These are phyloP conservation scores for Nomada fucata DNA, from an alignment of 2,888 invertebrate species.

Conservation along the genomic window DNA sequence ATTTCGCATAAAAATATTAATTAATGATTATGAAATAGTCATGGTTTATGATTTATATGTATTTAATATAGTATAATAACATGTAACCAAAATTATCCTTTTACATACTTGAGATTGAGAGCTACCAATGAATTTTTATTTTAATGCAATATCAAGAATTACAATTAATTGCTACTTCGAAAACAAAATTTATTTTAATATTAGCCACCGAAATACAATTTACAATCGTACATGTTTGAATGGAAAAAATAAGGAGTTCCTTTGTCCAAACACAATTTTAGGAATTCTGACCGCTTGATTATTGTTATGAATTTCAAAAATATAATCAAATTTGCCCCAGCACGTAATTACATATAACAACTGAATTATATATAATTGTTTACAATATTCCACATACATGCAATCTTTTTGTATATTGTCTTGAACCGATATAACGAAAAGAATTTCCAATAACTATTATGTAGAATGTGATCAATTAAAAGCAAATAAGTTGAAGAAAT, in stretches of 20 bases:
- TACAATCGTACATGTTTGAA: not conserved
- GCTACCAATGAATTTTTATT: not conserved
- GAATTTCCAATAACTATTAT: not conserved
- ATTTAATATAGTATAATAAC: not conserved
- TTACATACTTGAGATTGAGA: not conserved
- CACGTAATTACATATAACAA: constrained; percentile 4
- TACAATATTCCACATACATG: constrained; percentile 13
- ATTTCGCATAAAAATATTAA: not conserved
- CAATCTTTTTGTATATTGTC: not conserved
- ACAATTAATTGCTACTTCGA: not conserved
- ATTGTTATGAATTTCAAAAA: constrained; percentile 3
- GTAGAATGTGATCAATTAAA: not conserved
- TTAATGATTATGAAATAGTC: not conserved
- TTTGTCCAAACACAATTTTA: constrained; percentile 2
- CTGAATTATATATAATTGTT: constrained; percentile 6
- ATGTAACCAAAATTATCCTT: not conserved
- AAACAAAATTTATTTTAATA: constrained; percentile 3
- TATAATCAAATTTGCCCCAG: not conserved
- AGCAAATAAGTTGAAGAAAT: not conserved
- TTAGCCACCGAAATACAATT: constrained; percentile 9
- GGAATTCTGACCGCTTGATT: not conserved
- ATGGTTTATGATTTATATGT: not conserved
- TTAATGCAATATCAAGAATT: not conserved
- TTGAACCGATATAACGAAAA: not conserved
- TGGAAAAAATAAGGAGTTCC: not conserved